These are phyloP conservation scores for Cataglyphis rosenhaueri DNA, from an alignment of 2,888 invertebrate species.

Conservation along the genomic window DNA sequence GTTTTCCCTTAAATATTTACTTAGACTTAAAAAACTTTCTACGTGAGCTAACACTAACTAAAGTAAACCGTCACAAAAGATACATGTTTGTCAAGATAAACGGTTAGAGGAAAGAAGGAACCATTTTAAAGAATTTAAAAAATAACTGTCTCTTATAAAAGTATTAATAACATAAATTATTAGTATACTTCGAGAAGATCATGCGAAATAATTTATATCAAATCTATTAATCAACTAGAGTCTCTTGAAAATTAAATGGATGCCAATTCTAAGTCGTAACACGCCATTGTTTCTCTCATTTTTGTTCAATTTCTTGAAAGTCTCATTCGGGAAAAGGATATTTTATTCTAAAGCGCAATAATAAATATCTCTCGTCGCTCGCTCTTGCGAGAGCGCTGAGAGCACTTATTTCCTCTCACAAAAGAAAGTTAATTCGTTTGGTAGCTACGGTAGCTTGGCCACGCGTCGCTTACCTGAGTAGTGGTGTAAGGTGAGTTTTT, in stretches of 20 bases:
- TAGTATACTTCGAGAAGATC: not conserved
- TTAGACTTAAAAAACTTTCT: not conserved
- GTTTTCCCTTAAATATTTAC: slow-evolving; percentile 22
- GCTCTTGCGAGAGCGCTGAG: not conserved
- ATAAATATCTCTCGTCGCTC: not conserved
- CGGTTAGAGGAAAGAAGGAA: not conserved
- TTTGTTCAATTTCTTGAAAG: not conserved
- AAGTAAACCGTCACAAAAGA: not conserved
- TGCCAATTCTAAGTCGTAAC: not conserved
- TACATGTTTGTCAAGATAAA: not conserved
- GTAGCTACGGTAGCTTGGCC: not conserved
- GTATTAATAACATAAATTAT: not conserved
- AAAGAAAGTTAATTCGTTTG: not conserved
- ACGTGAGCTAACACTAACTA: not conserved
- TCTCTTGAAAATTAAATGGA: not conserved
- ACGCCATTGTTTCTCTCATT: not conserved
- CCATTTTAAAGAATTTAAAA: not conserved
- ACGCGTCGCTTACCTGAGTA: slow-evolving; percentile 79
- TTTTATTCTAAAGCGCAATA: not conserved
- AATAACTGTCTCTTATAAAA: not conserved
- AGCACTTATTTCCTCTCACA: not conserved
- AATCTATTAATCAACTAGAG: not conserved
- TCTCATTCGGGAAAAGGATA: not conserved
- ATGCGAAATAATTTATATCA: not conserved
- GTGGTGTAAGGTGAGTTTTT: slow-evolving; percentile 85